Conservation (phyloP, 2,113 vertebrate genomes). For the Nyctereutes procyonoides region DNA sequence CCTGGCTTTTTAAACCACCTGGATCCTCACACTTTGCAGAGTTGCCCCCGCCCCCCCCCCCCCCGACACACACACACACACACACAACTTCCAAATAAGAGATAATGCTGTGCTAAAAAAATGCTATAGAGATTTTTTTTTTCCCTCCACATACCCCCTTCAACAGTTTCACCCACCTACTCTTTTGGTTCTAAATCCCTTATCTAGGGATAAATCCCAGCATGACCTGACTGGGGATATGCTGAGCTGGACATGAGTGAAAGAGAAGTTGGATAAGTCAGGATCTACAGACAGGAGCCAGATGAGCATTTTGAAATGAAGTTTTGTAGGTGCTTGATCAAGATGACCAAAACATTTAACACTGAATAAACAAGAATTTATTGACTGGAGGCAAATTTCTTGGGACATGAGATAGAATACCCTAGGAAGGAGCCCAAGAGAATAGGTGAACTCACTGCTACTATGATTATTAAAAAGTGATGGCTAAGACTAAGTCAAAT, state of each 20-base stretch:
- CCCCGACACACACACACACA: background rate
- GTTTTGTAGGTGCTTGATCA: background rate
- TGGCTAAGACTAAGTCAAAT: background rate
- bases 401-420: background rate
- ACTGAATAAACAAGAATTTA: background rate
- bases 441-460: background rate
- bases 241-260: background rate
- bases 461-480: background rate
- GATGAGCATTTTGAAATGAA: background rate
- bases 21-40: background rate
- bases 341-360: background rate
- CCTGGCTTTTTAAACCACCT: background rate
- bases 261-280: background rate
- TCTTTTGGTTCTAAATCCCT: background rate
- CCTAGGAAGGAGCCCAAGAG: background rate
- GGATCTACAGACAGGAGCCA: background rate
- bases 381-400: background rate
- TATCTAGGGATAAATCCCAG: background rate
- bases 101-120: background rate
- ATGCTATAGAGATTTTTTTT: background rate
- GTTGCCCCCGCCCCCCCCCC: accelerated
- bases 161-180: background rate
- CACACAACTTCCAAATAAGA: background rate
- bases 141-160: background rate
- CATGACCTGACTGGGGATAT: background rate